Evolutionary conservation across 2,797 vertebrate genomes (phyloP).

Genomic region (Manis javanica): DNA sequence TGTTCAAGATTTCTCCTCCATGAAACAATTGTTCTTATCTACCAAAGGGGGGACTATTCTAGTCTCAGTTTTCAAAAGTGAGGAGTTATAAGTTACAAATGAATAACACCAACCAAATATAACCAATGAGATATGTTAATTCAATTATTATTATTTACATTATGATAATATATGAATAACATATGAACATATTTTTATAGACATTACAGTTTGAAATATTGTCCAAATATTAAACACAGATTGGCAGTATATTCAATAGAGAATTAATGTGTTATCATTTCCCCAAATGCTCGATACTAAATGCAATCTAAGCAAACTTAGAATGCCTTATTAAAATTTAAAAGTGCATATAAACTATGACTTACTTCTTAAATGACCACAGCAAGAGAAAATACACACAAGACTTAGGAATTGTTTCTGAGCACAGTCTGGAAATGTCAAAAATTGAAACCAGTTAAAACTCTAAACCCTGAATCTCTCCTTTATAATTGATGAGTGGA

Average conservation of each 20-base stretch:
- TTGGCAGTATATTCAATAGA: constrained; percentile 24
- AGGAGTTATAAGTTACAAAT: background rate
- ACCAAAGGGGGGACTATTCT: background rate
- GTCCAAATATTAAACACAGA: background rate
- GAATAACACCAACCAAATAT: background rate
- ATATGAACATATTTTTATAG: background rate
- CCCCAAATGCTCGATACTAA: constrained; percentile 46
- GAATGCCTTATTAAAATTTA: constrained; percentile 29
- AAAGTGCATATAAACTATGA: background rate
- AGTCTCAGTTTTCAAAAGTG: background rate
- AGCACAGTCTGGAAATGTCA: constrained; percentile 46
- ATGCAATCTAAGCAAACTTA: constrained; percentile 33
- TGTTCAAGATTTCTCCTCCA: background rate
- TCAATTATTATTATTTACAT: background rate
- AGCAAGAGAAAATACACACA: constrained; percentile 4
- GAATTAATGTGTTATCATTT: background rate
- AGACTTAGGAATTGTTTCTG: background rate
- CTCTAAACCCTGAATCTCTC: constrained; percentile 63
- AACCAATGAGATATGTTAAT: background rate
- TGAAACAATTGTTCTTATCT: constrained; percentile 48
- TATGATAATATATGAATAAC: background rate
- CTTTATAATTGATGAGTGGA: constrained; percentile 71
- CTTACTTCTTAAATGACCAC: constrained; percentile 11
- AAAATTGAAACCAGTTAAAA: constrained; percentile 67
- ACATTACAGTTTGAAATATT: constrained; percentile 33